Percentiles rank a stretch among this genome's conserved stretches.
Evolutionary conservation across 1,140 invertebrate species (phyloP).

Genomic region (Catajapyx aquilonaris): DNA sequence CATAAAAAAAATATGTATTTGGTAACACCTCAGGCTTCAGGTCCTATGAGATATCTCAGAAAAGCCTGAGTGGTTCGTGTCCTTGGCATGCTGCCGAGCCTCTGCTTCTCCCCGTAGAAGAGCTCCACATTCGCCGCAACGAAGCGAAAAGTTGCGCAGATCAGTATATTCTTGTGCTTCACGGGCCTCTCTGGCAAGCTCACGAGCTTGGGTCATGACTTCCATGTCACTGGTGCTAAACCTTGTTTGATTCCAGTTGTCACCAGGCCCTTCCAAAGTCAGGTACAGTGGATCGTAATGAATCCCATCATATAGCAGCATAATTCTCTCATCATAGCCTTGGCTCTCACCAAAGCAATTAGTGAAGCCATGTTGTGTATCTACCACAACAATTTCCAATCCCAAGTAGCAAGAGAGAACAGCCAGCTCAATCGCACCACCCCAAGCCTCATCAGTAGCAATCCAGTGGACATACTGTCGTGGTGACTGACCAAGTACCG

Average conservation of each 20-base stretch:
- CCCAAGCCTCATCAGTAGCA: constrained; percentile 64
- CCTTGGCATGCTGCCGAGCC: constrained; percentile 62
- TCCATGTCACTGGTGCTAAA: constrained; percentile 52
- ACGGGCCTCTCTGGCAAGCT: constrained; percentile 68
- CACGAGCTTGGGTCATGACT: constrained; percentile 52
- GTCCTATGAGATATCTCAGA: too few relatives aligned
- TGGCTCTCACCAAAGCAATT: constrained; percentile 88
- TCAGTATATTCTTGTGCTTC: constrained; percentile 73
- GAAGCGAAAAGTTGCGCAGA: constrained; percentile 61
- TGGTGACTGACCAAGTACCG: constrained; percentile 66
- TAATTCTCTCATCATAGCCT: constrained; percentile 59
- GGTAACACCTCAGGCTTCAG: too few relatives aligned
- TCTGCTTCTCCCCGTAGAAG: constrained; percentile 51
- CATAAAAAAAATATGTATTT: too few relatives aligned
- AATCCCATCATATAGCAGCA: constrained; percentile 86
- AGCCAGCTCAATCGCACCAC: constrained; percentile 81
- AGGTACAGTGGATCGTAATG: constrained; percentile 88
- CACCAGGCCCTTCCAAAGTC: too few relatives aligned
- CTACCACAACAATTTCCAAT: constrained; percentile 82
- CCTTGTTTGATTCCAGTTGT: constrained; percentile 58
- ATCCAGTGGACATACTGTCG: constrained; percentile 77
- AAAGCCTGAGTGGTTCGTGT: constrained; percentile 67
- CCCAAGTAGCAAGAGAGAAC: constrained; percentile 75
- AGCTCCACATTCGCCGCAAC: constrained; percentile 55
- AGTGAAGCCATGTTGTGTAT: constrained; percentile 71